Base-by-base conservation (phyloP, 2,797 vertebrate genomes). In the Pantherophis vulpinus region DNA sequence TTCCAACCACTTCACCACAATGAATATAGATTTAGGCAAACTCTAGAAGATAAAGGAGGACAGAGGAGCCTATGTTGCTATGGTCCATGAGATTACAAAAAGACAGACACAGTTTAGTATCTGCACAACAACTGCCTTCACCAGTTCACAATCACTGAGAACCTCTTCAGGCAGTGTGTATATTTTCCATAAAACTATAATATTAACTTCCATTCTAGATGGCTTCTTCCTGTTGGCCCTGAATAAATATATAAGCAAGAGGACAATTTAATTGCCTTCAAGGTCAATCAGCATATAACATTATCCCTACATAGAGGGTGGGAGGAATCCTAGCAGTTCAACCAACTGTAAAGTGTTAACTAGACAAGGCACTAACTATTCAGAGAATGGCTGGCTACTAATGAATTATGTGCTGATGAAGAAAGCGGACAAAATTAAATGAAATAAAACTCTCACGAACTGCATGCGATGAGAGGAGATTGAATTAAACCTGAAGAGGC, bases 391-490 rank as follows among this genome's bases (percentile, higher is more conserved):
- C 47, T 61, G 42, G 47, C 58, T 51, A 37, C 58, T 86, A 93
- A 90, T 90, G 88, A 93, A 90, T 86, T 55, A 86, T 55, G 55
- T 86, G 74, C 88, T 90, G 74, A 93, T 79, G 86, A 63, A n/a
- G 58, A 86, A 90, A 86, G 27, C 47, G 32, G 59, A 20, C 66
- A 86, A 37, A 32, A 55, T 20, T 0, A 66, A 89, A 63, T 74
- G 32, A 42, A 91, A 83, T 86, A 83, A 86, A 60, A 60, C 55
- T n/a, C 23, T 88, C 37, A 10, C 29, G 12, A 88, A 88, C 5
- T 25, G 8, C 18, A 37, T 23, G 20, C 4, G 70, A 42, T 79
- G 8, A 27, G 74, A 9, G 25, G 25, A 13, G 5, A 0, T 2
- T 13, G 4, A 61, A 89, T 61, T 32, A 83, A 83, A 58, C 4